Conservation (phyloP, 1,140 invertebrate species). For the Drosophila simulans region DNA sequence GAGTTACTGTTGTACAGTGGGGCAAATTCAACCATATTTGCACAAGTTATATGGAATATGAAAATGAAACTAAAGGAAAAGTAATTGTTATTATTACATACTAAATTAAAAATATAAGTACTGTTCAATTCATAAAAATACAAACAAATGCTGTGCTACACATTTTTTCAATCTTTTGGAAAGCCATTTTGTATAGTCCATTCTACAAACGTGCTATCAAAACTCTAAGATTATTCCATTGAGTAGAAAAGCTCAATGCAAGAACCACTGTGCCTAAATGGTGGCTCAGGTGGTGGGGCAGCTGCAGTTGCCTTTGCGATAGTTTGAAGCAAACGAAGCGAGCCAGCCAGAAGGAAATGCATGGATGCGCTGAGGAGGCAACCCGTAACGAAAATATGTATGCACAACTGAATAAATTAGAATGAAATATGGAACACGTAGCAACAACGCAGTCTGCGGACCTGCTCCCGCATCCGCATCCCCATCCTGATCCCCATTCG, state of each 20-base stretch:
- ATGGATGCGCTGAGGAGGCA: constrained; percentile 79
- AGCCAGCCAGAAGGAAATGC: constrained; percentile 79
- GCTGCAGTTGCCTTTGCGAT: constrained; percentile 62
- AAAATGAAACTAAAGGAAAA: too few relatives aligned
- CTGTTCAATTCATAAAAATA: too few relatives aligned
- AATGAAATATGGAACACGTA: constrained; percentile 83
- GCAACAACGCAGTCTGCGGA: constrained; percentile 50
- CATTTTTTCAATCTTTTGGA: too few relatives aligned
- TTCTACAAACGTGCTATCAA: too few relatives aligned
- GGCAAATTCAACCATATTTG: not conserved
- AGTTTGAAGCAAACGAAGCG: constrained; percentile 81
- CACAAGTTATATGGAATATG: not conserved
- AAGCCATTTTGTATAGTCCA: too few relatives aligned
- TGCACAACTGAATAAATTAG: constrained; percentile 83
- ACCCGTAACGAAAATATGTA: constrained; percentile 82
- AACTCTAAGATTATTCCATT: not conserved
- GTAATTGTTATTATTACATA: too few relatives aligned
- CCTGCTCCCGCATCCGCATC: constrained; percentile 8
- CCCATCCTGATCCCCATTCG: not conserved
- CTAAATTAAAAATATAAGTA: too few relatives aligned
- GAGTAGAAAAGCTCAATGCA: not conserved
- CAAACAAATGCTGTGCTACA: too few relatives aligned
- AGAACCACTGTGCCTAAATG: constrained; percentile 23
- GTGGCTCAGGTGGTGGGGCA: constrained; percentile 25
- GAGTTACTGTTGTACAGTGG: constrained; percentile 7